These are phyloP conservation scores for Eupithecia abbreviata DNA, from an alignment of 2,888 invertebrate genomes.

Conservation along the genomic window DNA sequence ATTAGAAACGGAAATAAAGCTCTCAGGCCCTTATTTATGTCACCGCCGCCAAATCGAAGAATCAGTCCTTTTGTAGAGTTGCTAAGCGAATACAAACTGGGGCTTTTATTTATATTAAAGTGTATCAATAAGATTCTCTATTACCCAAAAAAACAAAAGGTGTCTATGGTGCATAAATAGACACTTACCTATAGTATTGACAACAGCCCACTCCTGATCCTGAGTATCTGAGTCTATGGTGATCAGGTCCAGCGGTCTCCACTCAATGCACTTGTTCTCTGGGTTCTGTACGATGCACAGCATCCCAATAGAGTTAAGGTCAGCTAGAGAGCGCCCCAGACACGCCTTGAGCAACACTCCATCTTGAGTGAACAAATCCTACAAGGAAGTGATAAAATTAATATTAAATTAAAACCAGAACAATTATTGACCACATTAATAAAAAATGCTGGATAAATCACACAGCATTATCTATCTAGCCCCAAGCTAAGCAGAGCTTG, in stretches of 20 bases:
- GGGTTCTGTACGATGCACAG: slow-evolving; percentile 87
- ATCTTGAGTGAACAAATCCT: slow-evolving; percentile 91
- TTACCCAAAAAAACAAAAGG: too few relatives aligned
- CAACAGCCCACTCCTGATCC: slow-evolving; percentile 93
- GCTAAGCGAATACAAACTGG: too few relatives aligned
- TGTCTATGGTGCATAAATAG: not conserved
- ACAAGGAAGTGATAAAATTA: slow-evolving; percentile 16
- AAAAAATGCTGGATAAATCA: too few relatives aligned
- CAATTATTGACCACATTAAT: not conserved
- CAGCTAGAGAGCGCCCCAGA: slow-evolving; percentile 84
- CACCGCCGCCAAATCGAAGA: too few relatives aligned
- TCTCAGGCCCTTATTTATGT: too few relatives aligned
- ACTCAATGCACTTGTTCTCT: slow-evolving; percentile 87
- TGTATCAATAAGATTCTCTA: too few relatives aligned
- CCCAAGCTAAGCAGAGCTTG: too few relatives aligned
- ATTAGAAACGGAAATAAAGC: too few relatives aligned
- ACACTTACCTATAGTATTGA: slow-evolving; percentile 86
- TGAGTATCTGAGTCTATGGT: slow-evolving; percentile 89
- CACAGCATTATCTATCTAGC: too few relatives aligned
- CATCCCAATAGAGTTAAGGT: slow-evolving; percentile 87
- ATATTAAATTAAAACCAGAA: not conserved
- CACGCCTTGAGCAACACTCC: slow-evolving; percentile 89
- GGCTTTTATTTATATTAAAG: too few relatives aligned
- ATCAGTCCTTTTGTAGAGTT: too few relatives aligned
- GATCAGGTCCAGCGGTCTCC: slow-evolving; percentile 92